Percentiles rank a stretch among this genome's conserved stretches.
Conservation (phyloP, 37 sponge, comb jelly and placozoan genomes). For the Cladorhizidae sp. region DNA sequence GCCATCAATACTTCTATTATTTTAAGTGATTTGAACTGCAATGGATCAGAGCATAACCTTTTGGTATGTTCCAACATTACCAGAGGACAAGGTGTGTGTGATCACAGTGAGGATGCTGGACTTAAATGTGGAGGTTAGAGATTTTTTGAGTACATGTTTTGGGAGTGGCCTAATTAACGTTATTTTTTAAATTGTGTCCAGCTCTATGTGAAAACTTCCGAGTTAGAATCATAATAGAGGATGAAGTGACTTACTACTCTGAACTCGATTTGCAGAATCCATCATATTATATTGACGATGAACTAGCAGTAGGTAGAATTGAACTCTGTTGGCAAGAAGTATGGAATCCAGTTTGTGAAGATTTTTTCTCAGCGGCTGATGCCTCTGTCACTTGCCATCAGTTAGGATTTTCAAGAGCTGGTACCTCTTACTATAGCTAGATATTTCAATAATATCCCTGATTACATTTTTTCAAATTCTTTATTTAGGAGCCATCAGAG, state of each 20-base stretch:
- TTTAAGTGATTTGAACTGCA: not conserved
- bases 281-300: constrained; percentile 20
- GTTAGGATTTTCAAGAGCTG: constrained; percentile 26
- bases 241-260: not conserved
- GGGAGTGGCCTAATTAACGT: not conserved
- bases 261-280: not conserved
- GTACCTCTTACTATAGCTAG: not conserved
- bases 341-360: constrained; percentile 31
- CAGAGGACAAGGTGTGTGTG: not conserved
- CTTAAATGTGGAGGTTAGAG: constrained; percentile 14
- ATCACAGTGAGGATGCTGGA: constrained; percentile 38
- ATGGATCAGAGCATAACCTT: constrained; percentile 6
- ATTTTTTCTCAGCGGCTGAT: constrained; percentile 21
- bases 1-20: not conserved
- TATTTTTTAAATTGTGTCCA: not conserved
- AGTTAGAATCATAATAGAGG: constrained; percentile 5
- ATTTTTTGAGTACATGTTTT: not conserved
- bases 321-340: constrained; percentile 22
- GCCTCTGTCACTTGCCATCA: constrained; percentile 31
- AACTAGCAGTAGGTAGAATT: constrained; percentile 27
- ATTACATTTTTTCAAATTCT: not conserved
- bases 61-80: not conserved
- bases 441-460: not conserved
- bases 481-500: constrained; percentile 5
- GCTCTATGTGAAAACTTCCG: constrained; percentile 8